phyloP scores from a whole-genome alignment of 2,797 vertebrate genomes.

The Australoheros facetus region DNA sequence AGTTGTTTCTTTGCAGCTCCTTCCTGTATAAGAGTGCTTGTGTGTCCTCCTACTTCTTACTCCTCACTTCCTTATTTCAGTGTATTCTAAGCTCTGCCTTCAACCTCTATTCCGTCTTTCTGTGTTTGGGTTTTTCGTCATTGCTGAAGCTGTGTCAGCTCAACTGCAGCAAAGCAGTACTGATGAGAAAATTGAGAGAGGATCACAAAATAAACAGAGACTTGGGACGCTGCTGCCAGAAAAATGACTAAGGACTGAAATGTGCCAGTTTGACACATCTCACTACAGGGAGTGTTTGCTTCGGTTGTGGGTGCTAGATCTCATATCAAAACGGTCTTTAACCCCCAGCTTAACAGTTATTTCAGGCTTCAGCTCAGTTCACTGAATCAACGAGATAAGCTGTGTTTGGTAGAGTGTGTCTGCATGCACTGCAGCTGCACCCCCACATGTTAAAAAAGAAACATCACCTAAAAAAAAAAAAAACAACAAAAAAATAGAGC shows the following conservation, averaged over 20 bases:
- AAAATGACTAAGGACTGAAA: slow-evolving; percentile 3
- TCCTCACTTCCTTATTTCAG: slow-evolving; percentile 59
- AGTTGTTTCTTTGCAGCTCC: slow-evolving; percentile 13
- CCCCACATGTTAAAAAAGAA: not conserved
- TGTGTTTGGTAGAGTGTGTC: not conserved
- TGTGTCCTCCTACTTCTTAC: not conserved
- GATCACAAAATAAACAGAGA: slow-evolving; percentile 1
- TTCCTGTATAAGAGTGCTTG: slow-evolving; percentile 36
- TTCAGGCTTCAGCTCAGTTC: slow-evolving; percentile 1
- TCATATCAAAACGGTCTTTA: not conserved
- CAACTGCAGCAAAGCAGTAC: slow-evolving; percentile 16
- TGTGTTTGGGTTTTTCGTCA: slow-evolving; percentile 3
- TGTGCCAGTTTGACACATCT: not conserved
- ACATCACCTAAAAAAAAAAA: not conserved
- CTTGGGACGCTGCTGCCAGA: not conserved
- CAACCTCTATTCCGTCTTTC: not conserved
- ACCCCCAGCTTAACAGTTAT: not conserved
- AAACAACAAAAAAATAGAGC: not conserved
- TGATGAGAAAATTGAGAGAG: slow-evolving; percentile 20
- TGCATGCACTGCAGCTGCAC: not conserved
- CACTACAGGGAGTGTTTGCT: not conserved
- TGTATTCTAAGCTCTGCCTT: not conserved
- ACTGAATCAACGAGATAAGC: not conserved
- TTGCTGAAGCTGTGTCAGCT: not conserved
- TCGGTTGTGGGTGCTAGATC: not conserved